Evolutionary conservation across 2,888 invertebrate genomes (phyloP).

Genomic region (Liodrosophila aerea): DNA sequence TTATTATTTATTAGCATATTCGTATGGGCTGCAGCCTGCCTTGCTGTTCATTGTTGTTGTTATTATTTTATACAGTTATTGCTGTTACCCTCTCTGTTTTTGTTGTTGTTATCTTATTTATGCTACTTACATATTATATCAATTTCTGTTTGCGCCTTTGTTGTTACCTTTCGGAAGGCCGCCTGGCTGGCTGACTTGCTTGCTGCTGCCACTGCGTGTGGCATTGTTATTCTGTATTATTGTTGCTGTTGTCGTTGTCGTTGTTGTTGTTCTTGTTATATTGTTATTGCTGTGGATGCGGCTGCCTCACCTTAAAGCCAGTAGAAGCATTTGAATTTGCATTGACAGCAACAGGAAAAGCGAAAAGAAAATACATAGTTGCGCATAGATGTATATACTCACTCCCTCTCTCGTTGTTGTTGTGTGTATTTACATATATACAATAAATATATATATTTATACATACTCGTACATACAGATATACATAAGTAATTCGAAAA

Average conservation of each 20-base stretch:
- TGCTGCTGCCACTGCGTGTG: constrained; percentile 31
- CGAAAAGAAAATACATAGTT: constrained; percentile 39
- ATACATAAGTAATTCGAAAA: constrained; percentile 67
- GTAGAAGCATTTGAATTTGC: constrained; percentile 68
- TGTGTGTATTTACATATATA: constrained; percentile 51
- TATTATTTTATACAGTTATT: constrained; percentile 28
- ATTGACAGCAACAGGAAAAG: constrained; percentile 55
- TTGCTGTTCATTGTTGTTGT: constrained; percentile 37
- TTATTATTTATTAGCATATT: constrained; percentile 76
- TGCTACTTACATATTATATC: constrained; percentile 72
- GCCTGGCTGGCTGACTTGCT: constrained; percentile 12
- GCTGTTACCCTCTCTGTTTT: constrained; percentile 31
- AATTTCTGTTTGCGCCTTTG: constrained; percentile 71
- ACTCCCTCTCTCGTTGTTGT: no score
- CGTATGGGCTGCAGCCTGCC: constrained; percentile 40
- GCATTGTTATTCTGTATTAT: constrained; percentile 46
- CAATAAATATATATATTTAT: constrained; percentile 52
- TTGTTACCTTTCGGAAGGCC: constrained; percentile 57
- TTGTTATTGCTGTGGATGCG: constrained; percentile 37
- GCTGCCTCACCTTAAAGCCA: constrained; percentile 62
- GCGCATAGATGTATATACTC: constrained; percentile 40
- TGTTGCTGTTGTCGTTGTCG: constrained; percentile 21
- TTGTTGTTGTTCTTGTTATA: constrained; percentile 21
- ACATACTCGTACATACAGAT: constrained; percentile 19
- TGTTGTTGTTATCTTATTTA: constrained; percentile 63